Conservation (phyloP, 1,140 invertebrate genomes). For the Drosophila nigrodunni region DNA sequence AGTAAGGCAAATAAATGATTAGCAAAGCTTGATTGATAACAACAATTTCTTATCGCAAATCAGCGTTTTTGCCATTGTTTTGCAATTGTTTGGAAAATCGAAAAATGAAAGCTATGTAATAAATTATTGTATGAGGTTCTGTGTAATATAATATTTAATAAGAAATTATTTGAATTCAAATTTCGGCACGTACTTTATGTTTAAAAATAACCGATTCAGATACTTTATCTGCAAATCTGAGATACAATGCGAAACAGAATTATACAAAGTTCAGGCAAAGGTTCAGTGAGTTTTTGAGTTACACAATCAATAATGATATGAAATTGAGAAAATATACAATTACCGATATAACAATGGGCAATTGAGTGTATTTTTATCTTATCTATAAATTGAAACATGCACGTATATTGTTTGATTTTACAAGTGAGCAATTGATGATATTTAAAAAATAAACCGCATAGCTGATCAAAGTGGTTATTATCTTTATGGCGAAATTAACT, state of each 20-base stretch:
- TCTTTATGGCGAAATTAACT: neutral
- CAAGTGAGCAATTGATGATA: neutral
- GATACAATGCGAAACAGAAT: neutral
- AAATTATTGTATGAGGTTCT: no score
- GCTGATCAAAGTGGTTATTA: neutral
- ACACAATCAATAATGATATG: slow-evolving; percentile 5
- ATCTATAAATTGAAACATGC: slow-evolving; percentile 8
- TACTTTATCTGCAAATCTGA: neutral
- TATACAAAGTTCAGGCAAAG: slow-evolving; percentile 12
- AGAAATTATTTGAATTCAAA: neutral
- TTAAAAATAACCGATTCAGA: neutral
- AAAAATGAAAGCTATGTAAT: neutral
- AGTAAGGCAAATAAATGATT: neutral
- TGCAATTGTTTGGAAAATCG: neutral
- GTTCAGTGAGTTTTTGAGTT: neutral
- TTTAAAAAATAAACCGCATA: neutral
- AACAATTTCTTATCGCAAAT: slow-evolving; percentile 12
- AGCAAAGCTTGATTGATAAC: neutral
- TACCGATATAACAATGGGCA: slow-evolving; percentile 22
- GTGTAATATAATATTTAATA: no score
- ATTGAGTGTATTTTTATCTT: slow-evolving; percentile 23
- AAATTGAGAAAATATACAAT: slow-evolving; percentile 1
- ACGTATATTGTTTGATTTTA: slow-evolving; percentile 5
- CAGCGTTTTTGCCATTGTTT: slow-evolving; percentile 1
- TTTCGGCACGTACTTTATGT: neutral